Evolutionary conservation across 2,888 invertebrate genomes (phyloP).

Genomic region (Drosophila subsilvestris): DNA sequence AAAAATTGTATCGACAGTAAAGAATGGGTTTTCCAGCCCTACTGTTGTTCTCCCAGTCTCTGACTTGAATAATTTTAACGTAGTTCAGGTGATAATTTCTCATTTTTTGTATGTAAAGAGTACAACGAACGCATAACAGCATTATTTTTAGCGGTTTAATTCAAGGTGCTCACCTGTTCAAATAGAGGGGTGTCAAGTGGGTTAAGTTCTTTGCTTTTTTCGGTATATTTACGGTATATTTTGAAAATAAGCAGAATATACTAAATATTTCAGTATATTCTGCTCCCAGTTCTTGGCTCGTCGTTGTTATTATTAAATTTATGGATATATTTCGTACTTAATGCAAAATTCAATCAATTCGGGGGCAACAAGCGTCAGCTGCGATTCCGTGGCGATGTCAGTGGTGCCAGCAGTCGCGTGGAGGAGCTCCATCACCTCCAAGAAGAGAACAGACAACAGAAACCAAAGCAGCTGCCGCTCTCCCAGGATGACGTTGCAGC

Average conservation of each 20-base stretch:
- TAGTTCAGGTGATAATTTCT: no score
- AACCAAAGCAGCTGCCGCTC: slow-evolving; percentile 39
- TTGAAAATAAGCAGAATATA: neutral
- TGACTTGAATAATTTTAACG: no score
- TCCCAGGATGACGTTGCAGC: slow-evolving; percentile 66
- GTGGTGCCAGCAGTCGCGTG: slow-evolving; percentile 42
- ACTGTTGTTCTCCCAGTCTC: no score
- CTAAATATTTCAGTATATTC: neutral
- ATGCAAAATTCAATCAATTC: slow-evolving; percentile 53
- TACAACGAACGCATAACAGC: no score
- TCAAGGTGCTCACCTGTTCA: no score
- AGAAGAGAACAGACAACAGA: slow-evolving; percentile 40
- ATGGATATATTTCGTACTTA: slow-evolving; percentile 36
- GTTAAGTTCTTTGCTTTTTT: no score
- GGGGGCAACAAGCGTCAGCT: slow-evolving; percentile 58
- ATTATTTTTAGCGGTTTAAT: no score
- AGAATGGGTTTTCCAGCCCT: neutral
- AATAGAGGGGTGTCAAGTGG: no score
- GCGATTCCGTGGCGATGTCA: slow-evolving; percentile 65
- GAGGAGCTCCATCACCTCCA: slow-evolving; percentile 53
- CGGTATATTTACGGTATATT: no score
- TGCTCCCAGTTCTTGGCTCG: slow-evolving; percentile 16
- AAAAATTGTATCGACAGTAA: no score
- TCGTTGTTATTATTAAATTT: slow-evolving; percentile 39
- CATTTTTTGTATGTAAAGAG: no score